Evolutionary conservation across 2,888 invertebrate genomes (phyloP).

Genomic region (Leptopterna dolabrata): DNA sequence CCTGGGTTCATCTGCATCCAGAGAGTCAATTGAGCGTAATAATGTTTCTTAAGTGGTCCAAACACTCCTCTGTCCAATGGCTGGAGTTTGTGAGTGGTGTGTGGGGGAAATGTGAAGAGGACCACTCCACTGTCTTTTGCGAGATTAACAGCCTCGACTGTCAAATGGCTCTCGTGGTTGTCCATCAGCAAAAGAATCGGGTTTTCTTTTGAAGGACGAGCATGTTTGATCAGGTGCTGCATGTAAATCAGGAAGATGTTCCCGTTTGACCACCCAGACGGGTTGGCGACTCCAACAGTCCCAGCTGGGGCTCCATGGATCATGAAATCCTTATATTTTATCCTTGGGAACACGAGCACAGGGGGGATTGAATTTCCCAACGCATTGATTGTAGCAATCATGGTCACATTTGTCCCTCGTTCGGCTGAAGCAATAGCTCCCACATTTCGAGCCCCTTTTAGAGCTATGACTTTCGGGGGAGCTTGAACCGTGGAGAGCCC

Average conservation of each 20-base stretch:
- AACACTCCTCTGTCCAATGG: slow-evolving; percentile 9
- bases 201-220: too few relatives aligned
- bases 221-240: slow-evolving; percentile 38
- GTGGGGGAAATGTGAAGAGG: slow-evolving; percentile 19
- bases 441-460: slow-evolving; percentile 8
- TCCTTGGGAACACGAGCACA: slow-evolving; percentile 63
- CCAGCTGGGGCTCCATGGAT: slow-evolving; percentile 63
- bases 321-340: slow-evolving; percentile 63
- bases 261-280: slow-evolving; percentile 63
- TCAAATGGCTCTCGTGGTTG: slow-evolving; percentile 17
- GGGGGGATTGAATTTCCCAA: slow-evolving; percentile 62
- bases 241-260: slow-evolving; percentile 55
- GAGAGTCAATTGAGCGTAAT: not conserved
- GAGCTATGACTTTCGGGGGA: not conserved
- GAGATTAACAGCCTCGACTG: not conserved
- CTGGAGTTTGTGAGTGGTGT: not conserved
- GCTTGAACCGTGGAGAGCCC: not conserved
- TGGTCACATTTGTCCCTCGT: slow-evolving; percentile 1
- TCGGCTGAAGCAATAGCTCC: not conserved
- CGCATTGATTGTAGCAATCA: not conserved
- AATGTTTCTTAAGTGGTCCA: slow-evolving; percentile 19
- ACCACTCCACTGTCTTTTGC: slow-evolving; percentile 9
- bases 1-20: slow-evolving; percentile 25
- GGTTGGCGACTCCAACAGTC: slow-evolving; percentile 61
- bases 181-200: too few relatives aligned